Percentiles rank a stretch among this genome's conserved stretches.
phyloP scores from a whole-genome alignment of 2,888 invertebrate genomes.

The Pyrrhosoma nymphula region DNA sequence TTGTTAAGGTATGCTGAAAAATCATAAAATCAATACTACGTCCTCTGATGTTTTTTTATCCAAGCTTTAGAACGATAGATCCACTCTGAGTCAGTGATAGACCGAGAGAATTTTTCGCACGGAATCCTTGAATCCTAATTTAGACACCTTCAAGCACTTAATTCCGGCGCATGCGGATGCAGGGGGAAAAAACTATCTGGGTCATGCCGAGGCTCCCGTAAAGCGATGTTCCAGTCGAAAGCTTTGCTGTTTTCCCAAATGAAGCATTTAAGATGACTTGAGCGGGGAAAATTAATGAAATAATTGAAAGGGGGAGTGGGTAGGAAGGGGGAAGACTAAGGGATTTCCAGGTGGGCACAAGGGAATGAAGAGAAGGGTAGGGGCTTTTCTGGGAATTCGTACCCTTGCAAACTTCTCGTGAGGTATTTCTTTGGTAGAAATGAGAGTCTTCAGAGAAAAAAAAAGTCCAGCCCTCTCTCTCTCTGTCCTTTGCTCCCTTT shows the following conservation, averaged over 20 bases:
- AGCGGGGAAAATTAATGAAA: slow-evolving; percentile 1
- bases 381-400: background rate
- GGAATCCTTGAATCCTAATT: background rate
- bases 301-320: background rate
- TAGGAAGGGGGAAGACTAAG: background rate
- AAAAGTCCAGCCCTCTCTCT: background rate
- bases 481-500: background rate
- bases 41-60: too few species aligned
- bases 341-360: background rate
- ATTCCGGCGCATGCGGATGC: background rate
- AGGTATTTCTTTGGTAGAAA: background rate
- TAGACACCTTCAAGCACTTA: background rate
- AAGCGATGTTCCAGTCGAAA: background rate
- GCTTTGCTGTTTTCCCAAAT: background rate
- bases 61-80: too few species aligned
- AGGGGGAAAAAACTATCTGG: background rate
- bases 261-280: background rate
- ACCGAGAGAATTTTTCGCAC: background rate
- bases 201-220: background rate
- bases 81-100: too few species aligned
- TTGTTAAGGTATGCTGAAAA: too few species aligned
- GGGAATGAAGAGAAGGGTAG: background rate
- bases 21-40: too few species aligned
- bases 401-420: background rate
- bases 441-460: background rate